Evolutionary conservation across 2,113 vertebrate species (phyloP), one percentile per base, ranked within the genome.

Genomic region (Hippopotamus amphibius): DNA sequence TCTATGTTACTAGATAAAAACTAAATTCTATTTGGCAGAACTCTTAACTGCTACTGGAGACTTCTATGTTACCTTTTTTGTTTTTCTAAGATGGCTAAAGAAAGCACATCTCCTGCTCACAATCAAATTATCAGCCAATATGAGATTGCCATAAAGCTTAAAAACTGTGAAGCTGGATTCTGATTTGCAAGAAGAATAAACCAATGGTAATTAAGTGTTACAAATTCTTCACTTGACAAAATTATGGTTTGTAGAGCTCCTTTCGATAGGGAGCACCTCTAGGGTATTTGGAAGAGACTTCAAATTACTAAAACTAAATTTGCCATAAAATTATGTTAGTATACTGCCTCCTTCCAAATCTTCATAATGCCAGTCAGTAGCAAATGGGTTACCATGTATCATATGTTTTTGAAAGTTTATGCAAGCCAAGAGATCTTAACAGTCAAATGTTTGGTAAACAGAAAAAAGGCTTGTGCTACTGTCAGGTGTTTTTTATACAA

Each of bases 401-500:
- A 76, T 9, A 53, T 30, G 50, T 5, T 83, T 79, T 61, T 65
- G 43, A 90, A 88, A 95, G 77, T 7, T 43, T n/a, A 55, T 3
- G 21, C n/a, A 82, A 80, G 7, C 59, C 63, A 88, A 88, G 46
- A 83, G 81, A 81, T 13, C 19, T 71, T 76, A 92, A 76, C 17
- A 77, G 46, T 43, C 21, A 80, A 88, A 1, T 84, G 41, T 48
- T 89, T 87, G 46, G 37, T 65, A 93, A 77, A 88, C 11, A 95
- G 53, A 94, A 90, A 69, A 79, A 86, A 82, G 21, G 0, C 37
- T 65, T 90, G 46, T 68, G 33, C 16, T 96, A 90, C 8, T 86
- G 43, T 21, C 93, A 83, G 77, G 22, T 53, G 53, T 30, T 55
- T 97, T 93, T 95, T 71, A 81, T 66, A 94, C 3, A 95, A 93